Base-by-base conservation (phyloP, 2,113 vertebrate species). In the Formicarius rufipectus region DNA sequence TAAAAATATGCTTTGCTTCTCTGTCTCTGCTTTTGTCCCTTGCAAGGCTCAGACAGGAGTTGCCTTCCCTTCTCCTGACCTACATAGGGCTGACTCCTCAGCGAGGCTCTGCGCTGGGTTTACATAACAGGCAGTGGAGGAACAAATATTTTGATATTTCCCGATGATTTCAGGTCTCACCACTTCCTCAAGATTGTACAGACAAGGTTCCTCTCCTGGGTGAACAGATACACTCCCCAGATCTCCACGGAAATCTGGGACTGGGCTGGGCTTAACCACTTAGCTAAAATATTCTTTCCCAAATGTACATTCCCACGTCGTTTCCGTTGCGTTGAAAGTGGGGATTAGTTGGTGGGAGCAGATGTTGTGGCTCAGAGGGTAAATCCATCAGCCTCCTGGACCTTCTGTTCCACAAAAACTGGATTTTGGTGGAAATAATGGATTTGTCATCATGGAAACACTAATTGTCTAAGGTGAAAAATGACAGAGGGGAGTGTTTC, bases 91-190 rank as follows among this genome's bases (percentile, higher is more conserved):
- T 0, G 22, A 35, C 23, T 50, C 80, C 73, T 86, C 58, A 35
- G 50, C 79, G 58, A 27, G 67, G 4, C 35, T 64, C n/a, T 15
- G 19, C 1, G 2, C 64, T 39, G 39, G 25, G n/a, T 90, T 97
- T 95, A 93, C 69, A n/a, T 67, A 94, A 74, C 1, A 55, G 63
- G 80, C 45, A 0, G 3, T 3, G 59, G 35, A 55, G 59, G 95
- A 87, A 56, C 90, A 96, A 93, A 95, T 93, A 89, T 68, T 95
- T 96, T 71, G 83, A 92, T 42, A 47, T 72, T 73, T 89, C 56
- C 37, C 6, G 40, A 64, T 60, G 88, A 77, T 59, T 30, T 50
- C 72, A 87, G 73, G 40, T 42, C 47, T 91, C 0, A 0, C 35
- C 28, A 0, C 71, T 94, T 88, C 87, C 93, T 93, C 16, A 7